Base-by-base conservation (phyloP, 2,797 vertebrate genomes). In the Manis javanica region DNA sequence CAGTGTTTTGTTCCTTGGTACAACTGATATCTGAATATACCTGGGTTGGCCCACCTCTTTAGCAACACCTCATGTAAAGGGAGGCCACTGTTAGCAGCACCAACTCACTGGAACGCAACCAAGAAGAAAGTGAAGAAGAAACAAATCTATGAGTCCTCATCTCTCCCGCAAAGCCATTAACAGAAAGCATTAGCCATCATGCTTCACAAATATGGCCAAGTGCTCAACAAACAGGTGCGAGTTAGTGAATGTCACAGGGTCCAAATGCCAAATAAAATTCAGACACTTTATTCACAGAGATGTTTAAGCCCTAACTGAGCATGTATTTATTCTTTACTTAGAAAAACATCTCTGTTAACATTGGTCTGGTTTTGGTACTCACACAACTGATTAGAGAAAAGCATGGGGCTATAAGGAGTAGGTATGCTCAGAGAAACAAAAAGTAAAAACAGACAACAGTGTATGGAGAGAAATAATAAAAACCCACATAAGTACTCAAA, bases 341-440 rank as follows among this genome's bases (percentile, higher is more conserved):
- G 82, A 87, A 94, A 84, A 87, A 79, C 16, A 64, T 4, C 46
- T 61, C 75, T 91, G 66, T 42, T 7, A 87, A 74, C 23, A 39
- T 53, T 90, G 39, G 57, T 91, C 66, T 74, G 53, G 13, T 87
- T 71, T 85, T 29, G 8, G 31, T 9, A 53, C 19, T 91, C 9
- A 34, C 6, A 49, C 9, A 59, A 29, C 7, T 79, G 57, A 64
- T 37, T 21, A 71, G 46, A 78, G 29, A 88, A n/a, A 18, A 16
- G 6, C 26, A 1, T 34, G 49, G 9, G 7, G 46, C 29, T 49
- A 7, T 8, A 42, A 78, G 49, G 37, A 42, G 31, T 2, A 77
- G 8, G 31, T 77, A 59, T 82, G 53, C 89, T 85, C 29, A 84
- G 19, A 92, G 55, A 91, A 96, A 85, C 31, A 37, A 59, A 81